Base-by-base conservation (phyloP, 2,888 invertebrate genomes). In the Himalopsyche japonica region DNA sequence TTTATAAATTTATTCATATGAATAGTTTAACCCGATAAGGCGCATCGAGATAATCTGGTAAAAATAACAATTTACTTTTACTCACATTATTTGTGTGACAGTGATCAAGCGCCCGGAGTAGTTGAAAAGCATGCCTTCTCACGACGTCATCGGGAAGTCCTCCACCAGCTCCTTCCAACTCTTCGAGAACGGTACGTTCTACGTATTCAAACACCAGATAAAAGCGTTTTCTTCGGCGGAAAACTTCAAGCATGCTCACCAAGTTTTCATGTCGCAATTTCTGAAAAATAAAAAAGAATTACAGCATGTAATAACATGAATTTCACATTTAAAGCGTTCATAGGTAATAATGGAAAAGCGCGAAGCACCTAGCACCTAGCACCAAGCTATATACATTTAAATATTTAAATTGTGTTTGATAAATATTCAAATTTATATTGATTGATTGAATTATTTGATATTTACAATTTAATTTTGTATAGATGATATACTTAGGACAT, bases 171-270 rank as follows among this genome's bases (percentile, higher is more conserved):
- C 94, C 94, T 89, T 97, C 97, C 88, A 98, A 90, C 91, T 97
- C 96, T 88, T 97, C 97, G 85, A 97, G 91, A 5, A 97, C 93
- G 0, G 97, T 97, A 89, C 97, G 96, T 90, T 97, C 97, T 88
- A 97, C 91, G 90, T 95, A 97, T 90, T 98, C 97, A 89, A 97
- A 97, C 10, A 98, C 97, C 43, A 98, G 92, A 91, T 97, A 97
- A 89, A 97, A 96, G 81, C 97, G 93, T 88, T 96, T 95, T 90
- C 96, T 95, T 83, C 96, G 94, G 18, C 97, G 94, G 90, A 98
- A 97, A 87, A 97, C 97, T 90, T 97, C 97, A 86, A 97, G 95
- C 93, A 98, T 94, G 89, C 96, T 96, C 81, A 98, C 97, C 86
- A 98, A 91, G 90, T 98, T 97, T 88, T 97, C 97, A 89, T 98